phyloP scores from a whole-genome alignment of 2,888 invertebrate genomes.

The Andrena camellia region DNA sequence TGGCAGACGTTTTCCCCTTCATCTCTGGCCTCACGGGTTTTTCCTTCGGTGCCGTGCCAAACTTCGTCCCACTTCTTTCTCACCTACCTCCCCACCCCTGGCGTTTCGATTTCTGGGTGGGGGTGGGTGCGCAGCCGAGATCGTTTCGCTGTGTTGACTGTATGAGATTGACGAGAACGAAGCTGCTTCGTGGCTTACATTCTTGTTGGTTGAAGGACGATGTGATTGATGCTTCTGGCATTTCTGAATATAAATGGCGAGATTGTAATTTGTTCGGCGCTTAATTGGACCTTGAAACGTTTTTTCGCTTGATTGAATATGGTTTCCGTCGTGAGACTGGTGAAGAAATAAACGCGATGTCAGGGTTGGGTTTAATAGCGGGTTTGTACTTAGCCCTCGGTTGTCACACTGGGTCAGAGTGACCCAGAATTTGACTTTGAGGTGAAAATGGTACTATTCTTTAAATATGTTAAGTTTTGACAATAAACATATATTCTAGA shows the following conservation, averaged over 20 bases:
- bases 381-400: too few species aligned
- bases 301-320: too few species aligned
- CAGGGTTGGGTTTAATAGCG: too few species aligned
- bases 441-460: too few species aligned
- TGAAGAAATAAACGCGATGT: too few species aligned
- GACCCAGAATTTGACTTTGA: too few species aligned
- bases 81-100: not conserved
- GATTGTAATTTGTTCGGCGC: too few species aligned
- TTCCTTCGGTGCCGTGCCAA: constrained; percentile 40
- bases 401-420: too few species aligned
- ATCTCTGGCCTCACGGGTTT: not conserved
- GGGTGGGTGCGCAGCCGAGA: not conserved
- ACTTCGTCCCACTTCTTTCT: constrained; percentile 23
- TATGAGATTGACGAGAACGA: not conserved
- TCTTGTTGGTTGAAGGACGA: not conserved
- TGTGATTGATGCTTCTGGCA: not conserved
- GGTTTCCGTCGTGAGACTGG: too few species aligned
- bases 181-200: not conserved
- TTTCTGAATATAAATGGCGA: not conserved
- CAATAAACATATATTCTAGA: too few species aligned
- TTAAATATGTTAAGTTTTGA: too few species aligned
- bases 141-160: not conserved
- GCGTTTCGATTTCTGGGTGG: constrained; percentile 11
- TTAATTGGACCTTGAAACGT: too few species aligned
- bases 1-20: constrained; percentile 17